These are phyloP conservation scores for Trypoxylus dichotomus DNA, from an alignment of 1,140 invertebrate genomes.

Conservation along the genomic window DNA sequence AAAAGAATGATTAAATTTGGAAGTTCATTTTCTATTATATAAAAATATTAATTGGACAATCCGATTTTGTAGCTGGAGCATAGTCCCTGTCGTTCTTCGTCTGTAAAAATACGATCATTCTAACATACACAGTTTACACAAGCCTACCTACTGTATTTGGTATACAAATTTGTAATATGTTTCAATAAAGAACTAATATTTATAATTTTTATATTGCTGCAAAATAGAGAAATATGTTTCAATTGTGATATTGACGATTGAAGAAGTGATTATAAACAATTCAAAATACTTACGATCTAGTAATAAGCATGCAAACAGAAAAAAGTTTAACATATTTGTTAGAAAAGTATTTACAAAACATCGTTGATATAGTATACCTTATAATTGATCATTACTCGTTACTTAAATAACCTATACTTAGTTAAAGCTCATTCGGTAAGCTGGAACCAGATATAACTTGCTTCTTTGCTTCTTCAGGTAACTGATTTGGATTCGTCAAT, in stretches of 20 bases:
- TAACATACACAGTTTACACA: too few relatives aligned
- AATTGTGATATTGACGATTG: not conserved
- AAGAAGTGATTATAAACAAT: not conserved
- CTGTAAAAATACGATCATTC: too few relatives aligned
- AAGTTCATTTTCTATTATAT: too few relatives aligned
- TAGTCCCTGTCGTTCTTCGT: too few relatives aligned
- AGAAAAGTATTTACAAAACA: not conserved
- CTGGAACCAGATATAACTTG: constrained; percentile 53
- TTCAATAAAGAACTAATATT: too few relatives aligned
- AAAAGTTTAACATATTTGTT: not conserved
- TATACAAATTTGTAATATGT: too few relatives aligned
- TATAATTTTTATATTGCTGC: too few relatives aligned
- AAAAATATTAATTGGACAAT: too few relatives aligned
- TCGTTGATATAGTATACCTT: not conserved
- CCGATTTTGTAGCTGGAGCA: too few relatives aligned
- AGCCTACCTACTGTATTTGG: too few relatives aligned
- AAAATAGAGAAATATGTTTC: too few relatives aligned
- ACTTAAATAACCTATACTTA: not conserved
- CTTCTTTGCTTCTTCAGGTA: constrained; percentile 82
- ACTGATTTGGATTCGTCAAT: constrained; percentile 79
- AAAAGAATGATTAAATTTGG: too few relatives aligned
- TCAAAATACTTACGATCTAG: not conserved
- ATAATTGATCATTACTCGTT: not conserved
- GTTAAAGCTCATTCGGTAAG: constrained; percentile 22
- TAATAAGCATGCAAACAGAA: not conserved